phyloP scores from a whole-genome alignment of 2,797 vertebrate genomes.

The Poeciliopsis turneri region DNA sequence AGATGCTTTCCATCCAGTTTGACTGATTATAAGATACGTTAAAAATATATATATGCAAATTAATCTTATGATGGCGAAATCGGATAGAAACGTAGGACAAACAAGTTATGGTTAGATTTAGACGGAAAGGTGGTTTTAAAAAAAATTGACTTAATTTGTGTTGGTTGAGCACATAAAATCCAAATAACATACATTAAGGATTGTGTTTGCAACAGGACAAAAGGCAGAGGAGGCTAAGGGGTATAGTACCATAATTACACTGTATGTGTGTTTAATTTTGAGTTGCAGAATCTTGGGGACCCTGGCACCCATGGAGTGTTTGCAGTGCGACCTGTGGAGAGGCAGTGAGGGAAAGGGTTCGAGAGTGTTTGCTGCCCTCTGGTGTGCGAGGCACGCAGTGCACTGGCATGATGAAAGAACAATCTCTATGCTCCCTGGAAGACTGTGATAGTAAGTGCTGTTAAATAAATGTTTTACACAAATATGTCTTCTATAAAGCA shows the following conservation, averaged over 20 bases:
- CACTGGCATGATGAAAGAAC: constrained; percentile 83
- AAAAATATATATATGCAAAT: too few relatives aligned
- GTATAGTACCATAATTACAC: too few relatives aligned
- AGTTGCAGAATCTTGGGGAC: constrained; percentile 88
- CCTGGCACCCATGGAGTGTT: constrained; percentile 91
- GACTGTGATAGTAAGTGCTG: constrained; percentile 83
- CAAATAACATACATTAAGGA: not conserved
- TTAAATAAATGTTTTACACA: not conserved
- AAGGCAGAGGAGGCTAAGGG: too few relatives aligned
- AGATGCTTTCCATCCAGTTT: not conserved
- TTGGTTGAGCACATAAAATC: not conserved
- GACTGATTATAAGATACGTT: not conserved
- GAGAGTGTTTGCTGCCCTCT: constrained; percentile 86
- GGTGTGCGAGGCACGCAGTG: constrained; percentile 80
- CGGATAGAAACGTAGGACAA: too few relatives aligned
- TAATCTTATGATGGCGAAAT: too few relatives aligned
- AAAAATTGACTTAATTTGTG: not conserved
- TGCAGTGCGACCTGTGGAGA: constrained; percentile 95
- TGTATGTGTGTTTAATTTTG: not conserved
- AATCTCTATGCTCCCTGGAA: constrained; percentile 92
- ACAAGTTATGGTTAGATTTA: not conserved
- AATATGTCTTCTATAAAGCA: not conserved
- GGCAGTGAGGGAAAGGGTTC: constrained; percentile 87
- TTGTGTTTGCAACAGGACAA: too few relatives aligned
- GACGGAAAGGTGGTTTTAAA: not conserved